Conservation (phyloP, 2,113 vertebrate species). For the Aleadryas rufinucha region DNA sequence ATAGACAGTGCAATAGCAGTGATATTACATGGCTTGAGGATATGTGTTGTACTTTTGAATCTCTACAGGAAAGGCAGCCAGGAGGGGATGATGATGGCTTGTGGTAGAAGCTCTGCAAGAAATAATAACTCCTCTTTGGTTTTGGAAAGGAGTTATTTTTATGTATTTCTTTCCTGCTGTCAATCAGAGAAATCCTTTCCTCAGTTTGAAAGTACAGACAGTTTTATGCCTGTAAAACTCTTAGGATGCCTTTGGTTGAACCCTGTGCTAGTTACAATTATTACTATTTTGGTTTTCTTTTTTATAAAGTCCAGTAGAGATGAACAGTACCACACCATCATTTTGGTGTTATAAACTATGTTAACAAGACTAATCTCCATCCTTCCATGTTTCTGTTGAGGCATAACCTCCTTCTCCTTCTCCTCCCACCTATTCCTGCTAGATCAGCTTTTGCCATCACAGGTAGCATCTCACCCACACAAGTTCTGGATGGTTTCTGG, state of each 20-base stretch:
- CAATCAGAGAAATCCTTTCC: slow-evolving; percentile 4
- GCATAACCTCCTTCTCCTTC: neutral
- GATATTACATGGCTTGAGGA: slow-evolving; percentile 34
- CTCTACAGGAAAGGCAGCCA: slow-evolving; percentile 11
- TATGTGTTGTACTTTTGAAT: slow-evolving; percentile 11
- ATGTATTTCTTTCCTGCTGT: neutral
- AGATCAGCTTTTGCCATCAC: neutral
- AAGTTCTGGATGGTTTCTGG: neutral
- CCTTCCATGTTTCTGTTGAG: neutral
- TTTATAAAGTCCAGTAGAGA: neutral
- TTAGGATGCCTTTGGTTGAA: neutral
- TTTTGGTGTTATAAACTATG: neutral
- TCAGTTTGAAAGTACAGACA: neutral
- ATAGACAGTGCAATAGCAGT: neutral
- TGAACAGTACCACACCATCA: neutral
- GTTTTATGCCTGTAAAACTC: neutral
- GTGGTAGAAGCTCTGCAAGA: slow-evolving; percentile 35
- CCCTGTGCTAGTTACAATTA: neutral
- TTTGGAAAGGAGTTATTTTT: slow-evolving; percentile 40
- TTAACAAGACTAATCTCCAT: neutral
- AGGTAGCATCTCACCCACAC: neutral
- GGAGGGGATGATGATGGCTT: slow-evolving; percentile 40
- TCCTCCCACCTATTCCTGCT: neutral
- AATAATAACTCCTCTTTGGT: slow-evolving; percentile 36
- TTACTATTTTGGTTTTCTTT: neutral